Base-by-base conservation (phyloP, 2,888 invertebrate species). In the Rhabditoides inermis region DNA sequence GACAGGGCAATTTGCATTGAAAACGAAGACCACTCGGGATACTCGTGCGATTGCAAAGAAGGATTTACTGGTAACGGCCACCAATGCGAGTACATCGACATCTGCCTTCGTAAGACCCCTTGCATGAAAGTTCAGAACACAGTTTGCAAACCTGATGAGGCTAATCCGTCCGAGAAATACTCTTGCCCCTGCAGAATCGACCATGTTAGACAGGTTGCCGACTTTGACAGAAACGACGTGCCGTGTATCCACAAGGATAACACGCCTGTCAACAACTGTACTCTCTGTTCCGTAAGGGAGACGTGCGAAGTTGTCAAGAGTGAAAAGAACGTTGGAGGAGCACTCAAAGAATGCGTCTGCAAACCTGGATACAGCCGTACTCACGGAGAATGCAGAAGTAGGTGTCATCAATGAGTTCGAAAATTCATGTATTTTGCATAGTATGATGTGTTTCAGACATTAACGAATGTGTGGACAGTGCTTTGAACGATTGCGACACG, bases 31-130 rank as follows among this genome's bases (percentile, higher is more conserved):
- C 44, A 44, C n/a, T 44, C 36, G 4, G 50, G 50, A 3, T 50
- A 44, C 50, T 28, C 32, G 4, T 50, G 50, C 37, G 44, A 28
- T 5, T 50, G 50, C 50, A 45, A 44, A 27, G 37, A 32, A 23
- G 50, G 45, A 44, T 50, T 44, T 35, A 37, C 32, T 15, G 50
- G 50, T 27, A 41, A 50, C 23, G 50, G 50, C 25, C 40, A n/a
- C 27, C 25, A n/a, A 5, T 50, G 50, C 50, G 37, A 44, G 12
- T 23, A 35, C 44, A 50, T 50, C 50, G 41, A 37, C 37, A 28
- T 44, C 15, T 50, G 50, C 50, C 27, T 44, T 10, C 50, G 50
- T 15, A 28, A 50, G 37, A 42, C 36, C 3, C 50, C 50, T 5
- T 50, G 50, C 45, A 28, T 22, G 18, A 18, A 36, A 7, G 41